Evolutionary conservation across 2,888 invertebrate species (phyloP), one percentile per base, ranked within the genome.

Genomic region (Lycocerus yunnanus): DNA sequence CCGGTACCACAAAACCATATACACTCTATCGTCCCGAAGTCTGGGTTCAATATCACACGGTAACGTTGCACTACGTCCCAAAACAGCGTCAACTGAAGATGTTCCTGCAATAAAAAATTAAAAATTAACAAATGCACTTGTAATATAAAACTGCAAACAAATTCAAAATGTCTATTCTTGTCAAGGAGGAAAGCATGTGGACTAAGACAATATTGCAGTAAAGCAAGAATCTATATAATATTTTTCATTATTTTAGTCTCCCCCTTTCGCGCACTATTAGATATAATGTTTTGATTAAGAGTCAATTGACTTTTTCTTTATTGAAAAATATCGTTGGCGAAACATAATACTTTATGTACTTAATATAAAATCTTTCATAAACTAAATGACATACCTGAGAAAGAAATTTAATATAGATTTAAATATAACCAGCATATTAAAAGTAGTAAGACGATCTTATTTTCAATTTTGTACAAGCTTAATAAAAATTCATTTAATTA

Each of bases 1-100:
- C 79, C 95, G 90, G 87, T 95, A 97, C 96, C 96, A 97, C 70
- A 97, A 90, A 81, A 97, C 96, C 95, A 96, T 95, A 88, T 96
- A 95, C 76, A 96, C 95, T 78, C 94, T 91, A 87, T 96, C 96
- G 83, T 95, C 95, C 82, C 92, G 91, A 72, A 92, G 91, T 85
- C 93, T 92, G 71, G 96, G 95, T 82, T 94, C 94, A 86, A 96
- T 95, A 90, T 96, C 95, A 89, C 96, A 97, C 58, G 96, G 96
- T 83, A 97, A 88, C 69, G 94, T 93, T 74, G 96, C 95, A 80
- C 94, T 94, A 69, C 93, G 91, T 8, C 95, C 95, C 79, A 96
- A 88, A 61, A 96, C 95, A 11, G 96, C 96, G 83, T 94, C 95
- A 80, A 96, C 95, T 79, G 91, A 90, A 73, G 91, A 90, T 69